Conservation (phyloP, 1,140 invertebrate species). For the Nilaparvata lugens region DNA sequence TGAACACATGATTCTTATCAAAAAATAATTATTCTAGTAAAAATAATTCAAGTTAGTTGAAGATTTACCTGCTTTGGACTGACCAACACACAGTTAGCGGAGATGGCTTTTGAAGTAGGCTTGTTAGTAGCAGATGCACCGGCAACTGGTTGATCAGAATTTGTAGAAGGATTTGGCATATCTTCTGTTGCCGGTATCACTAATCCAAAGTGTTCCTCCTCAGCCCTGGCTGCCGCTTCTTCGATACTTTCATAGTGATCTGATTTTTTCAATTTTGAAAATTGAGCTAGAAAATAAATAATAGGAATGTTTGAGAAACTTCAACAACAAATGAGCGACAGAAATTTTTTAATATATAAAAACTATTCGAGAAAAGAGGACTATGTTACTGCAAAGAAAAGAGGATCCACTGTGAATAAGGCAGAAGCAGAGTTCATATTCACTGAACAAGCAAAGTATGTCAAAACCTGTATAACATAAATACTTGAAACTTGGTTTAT, state of each 20-base stretch:
- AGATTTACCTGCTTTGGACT: conserved; percentile 15
- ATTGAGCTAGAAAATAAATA: conserved; percentile 11
- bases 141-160: neutral
- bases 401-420: too few relatives aligned
- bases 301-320: too few relatives aligned
- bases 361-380: too few relatives aligned
- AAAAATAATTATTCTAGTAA: neutral
- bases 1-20: too few relatives aligned
- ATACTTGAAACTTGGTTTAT: too few relatives aligned
- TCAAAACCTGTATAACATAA: too few relatives aligned
- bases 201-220: neutral
- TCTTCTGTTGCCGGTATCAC: neutral
- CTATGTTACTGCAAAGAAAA: too few relatives aligned
- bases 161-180: neutral
- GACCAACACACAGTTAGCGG: conserved; percentile 11
- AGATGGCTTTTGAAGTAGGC: neutral
- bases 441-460: too few relatives aligned
- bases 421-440: too few relatives aligned
- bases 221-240: neutral
- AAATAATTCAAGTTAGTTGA: neutral
- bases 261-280: conserved; percentile 16
- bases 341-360: too few relatives aligned
- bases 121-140: neutral
- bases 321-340: too few relatives aligned
- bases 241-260: conserved; percentile 7